Evolutionary conservation across 1,140 invertebrate genomes (phyloP).

Genomic region (Anthonomus grandis): DNA sequence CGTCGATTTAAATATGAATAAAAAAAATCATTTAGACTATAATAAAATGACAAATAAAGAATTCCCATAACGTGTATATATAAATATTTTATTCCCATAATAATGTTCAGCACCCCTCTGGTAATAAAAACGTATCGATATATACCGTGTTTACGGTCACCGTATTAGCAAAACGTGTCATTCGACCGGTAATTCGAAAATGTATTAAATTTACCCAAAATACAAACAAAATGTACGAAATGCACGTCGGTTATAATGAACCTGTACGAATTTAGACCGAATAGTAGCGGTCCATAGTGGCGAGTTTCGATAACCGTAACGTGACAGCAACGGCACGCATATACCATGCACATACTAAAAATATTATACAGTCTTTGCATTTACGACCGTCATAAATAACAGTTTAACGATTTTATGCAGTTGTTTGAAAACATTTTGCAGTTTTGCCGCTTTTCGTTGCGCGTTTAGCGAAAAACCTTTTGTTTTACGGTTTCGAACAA

Average conservation of each 20-base stretch:
- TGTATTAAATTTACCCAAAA: conserved; percentile 27
- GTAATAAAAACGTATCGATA: conserved; percentile 6
- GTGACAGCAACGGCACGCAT: conserved; percentile 38
- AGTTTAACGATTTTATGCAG: conserved; percentile 46
- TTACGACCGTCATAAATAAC: conserved; percentile 45
- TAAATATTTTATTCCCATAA: no score
- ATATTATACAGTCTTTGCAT: conserved; percentile 47
- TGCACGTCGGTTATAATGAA: conserved; percentile 13
- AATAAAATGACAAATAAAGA: no score
- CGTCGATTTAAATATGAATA: no score
- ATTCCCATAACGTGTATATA: no score
- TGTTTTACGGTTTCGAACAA: no score
- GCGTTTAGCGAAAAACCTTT: no score
- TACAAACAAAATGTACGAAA: conserved; percentile 27
- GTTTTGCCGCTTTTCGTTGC: no score
- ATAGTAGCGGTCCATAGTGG: conserved; percentile 9
- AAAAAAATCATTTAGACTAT: no score
- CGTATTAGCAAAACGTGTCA: conserved; percentile 11
- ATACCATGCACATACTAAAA: conserved; percentile 45
- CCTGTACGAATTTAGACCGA: conserved; percentile 11
- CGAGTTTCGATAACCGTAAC: conserved; percentile 25
- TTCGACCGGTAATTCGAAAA: conserved; percentile 6
- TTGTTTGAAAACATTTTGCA: conserved; percentile 45
- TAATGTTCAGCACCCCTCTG: no score
- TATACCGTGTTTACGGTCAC: conserved; percentile 7